Conservation (phyloP, 2,113 vertebrate species). For the Willisornis vidua region DNA sequence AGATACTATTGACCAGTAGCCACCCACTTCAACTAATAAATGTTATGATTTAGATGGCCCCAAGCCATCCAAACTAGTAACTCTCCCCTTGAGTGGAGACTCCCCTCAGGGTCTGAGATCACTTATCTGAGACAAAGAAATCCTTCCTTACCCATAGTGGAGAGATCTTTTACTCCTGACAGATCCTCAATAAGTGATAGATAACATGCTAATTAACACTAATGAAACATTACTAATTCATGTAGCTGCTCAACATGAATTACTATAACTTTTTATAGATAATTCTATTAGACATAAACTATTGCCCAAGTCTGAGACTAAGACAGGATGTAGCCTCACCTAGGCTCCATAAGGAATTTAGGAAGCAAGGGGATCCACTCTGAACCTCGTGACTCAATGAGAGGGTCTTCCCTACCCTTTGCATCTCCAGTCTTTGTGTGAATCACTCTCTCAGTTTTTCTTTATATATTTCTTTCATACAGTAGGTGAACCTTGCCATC, state of each 20-base stretch:
- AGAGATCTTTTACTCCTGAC: not conserved
- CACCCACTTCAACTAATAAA: not conserved
- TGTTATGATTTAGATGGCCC: not conserved
- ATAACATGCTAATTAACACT: not conserved
- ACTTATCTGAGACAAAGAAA: not conserved
- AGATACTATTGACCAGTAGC: not conserved
- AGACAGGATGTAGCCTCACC: accelerated
- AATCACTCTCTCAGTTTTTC: not conserved
- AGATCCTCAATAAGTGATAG: not conserved
- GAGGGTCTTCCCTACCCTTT: not conserved
- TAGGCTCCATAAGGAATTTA: not conserved
- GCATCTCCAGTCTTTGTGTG: not conserved
- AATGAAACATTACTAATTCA: not conserved
- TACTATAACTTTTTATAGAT: not conserved
- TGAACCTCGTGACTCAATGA: not conserved
- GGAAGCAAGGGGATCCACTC: not conserved
- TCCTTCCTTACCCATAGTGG: not conserved
- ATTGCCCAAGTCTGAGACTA: not conserved
- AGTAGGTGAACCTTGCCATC: not conserved
- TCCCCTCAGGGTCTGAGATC: not conserved
- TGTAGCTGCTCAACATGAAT: not conserved
- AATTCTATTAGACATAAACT: not conserved
- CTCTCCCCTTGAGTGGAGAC: not conserved
- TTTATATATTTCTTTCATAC: not conserved
- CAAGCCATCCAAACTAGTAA: not conserved